Evolutionary conservation across 2,797 vertebrate species (phyloP).

Genomic region (Crenuchus spilurus): DNA sequence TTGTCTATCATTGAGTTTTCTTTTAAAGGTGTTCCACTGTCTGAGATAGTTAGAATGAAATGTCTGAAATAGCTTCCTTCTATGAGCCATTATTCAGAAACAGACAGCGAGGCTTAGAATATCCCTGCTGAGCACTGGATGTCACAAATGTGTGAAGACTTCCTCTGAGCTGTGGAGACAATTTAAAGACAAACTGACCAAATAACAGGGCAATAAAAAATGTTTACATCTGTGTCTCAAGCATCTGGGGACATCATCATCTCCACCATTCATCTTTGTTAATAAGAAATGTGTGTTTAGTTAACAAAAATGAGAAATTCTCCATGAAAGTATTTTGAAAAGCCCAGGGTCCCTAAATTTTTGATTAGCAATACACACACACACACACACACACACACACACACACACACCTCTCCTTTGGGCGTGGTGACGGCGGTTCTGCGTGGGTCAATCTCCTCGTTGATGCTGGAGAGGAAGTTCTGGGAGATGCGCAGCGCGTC

Average conservation of each 20-base stretch:
- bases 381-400: constrained; percentile 14
- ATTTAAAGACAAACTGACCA: too few species aligned
- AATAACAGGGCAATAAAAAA: too few species aligned
- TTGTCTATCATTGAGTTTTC: too few species aligned
- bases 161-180: not conserved
- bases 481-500: constrained; percentile 96
- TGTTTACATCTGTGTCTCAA: too few species aligned
- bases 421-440: constrained; percentile 95
- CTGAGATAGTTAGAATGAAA: not conserved
- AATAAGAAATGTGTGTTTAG: too few species aligned
- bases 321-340: too few species aligned
- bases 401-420: constrained; percentile 88
- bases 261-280: too few species aligned
- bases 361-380: too few species aligned
- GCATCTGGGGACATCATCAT: too few species aligned
- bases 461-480: constrained; percentile 98
- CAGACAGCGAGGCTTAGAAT: not conserved
- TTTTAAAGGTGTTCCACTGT: not conserved
- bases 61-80: not conserved
- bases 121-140: not conserved
- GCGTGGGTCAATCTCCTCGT: constrained; percentile 95
- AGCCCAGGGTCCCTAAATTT: too few species aligned
- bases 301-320: too few species aligned
- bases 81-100: not conserved
- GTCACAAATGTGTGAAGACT: not conserved